Evolutionary conservation across 2,797 vertebrate genomes (phyloP).

Genomic region (Luscinia luscinia): DNA sequence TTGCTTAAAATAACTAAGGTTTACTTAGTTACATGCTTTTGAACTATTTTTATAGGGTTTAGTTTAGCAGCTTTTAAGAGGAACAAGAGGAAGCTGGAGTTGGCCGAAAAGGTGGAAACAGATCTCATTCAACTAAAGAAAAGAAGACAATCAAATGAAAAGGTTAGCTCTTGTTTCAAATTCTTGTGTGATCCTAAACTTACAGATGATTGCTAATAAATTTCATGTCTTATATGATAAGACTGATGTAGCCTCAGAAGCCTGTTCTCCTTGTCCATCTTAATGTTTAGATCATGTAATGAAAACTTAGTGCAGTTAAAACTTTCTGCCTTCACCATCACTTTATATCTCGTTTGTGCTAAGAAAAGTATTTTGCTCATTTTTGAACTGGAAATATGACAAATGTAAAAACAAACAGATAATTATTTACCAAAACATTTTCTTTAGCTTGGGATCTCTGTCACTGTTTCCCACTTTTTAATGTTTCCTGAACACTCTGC

Average conservation of each 20-base stretch:
- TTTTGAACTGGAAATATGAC: constrained; percentile 3
- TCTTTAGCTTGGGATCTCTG: constrained; percentile 60
- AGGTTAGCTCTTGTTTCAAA: constrained; percentile 81
- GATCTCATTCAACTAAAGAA: constrained; percentile 91
- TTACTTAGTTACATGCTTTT: constrained; percentile 67
- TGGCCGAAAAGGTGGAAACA: constrained; percentile 94
- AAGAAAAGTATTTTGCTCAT: background rate
- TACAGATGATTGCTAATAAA: background rate
- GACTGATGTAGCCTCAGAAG: background rate
- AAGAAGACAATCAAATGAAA: constrained; percentile 94
- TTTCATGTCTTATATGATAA: background rate
- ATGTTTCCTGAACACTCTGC: constrained; percentile 31
- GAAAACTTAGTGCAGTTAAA: background rate
- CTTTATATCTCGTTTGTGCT: background rate
- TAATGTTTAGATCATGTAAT: background rate
- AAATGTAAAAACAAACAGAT: constrained; percentile 11
- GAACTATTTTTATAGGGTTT: constrained; percentile 86
- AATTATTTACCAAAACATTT: constrained; percentile 56
- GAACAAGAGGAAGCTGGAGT: constrained; percentile 97
- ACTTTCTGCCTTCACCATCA: background rate
- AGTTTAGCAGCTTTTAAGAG: constrained; percentile 98
- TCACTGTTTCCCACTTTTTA: constrained; percentile 62
- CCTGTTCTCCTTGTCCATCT: background rate
- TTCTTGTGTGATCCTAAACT: background rate
- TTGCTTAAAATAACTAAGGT: background rate